Conservation (phyloP, 2,888 invertebrate genomes). For the Drosophila neoperkinsi region DNA sequence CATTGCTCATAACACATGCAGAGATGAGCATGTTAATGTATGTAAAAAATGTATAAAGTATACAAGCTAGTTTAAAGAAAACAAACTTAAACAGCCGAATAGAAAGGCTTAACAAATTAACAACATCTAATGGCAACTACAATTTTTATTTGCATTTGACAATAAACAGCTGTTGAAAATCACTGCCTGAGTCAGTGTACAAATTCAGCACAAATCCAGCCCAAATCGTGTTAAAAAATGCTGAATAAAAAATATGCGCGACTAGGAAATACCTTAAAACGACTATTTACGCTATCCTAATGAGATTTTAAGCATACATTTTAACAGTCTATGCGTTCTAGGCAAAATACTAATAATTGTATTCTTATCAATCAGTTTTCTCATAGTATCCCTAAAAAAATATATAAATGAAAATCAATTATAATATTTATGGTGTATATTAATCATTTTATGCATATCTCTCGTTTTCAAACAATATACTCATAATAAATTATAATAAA, state of each 20-base stretch:
- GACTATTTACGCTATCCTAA: background rate
- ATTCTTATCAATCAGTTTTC: background rate
- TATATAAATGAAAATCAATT: background rate
- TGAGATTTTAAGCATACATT: background rate
- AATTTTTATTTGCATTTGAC: background rate
- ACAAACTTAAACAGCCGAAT: background rate
- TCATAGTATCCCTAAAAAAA: background rate
- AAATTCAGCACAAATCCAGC: background rate
- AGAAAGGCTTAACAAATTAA: background rate
- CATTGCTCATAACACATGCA: conserved; percentile 9
- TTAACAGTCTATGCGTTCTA: too few relatives aligned
- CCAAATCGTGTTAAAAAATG: background rate
- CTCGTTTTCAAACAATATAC: background rate
- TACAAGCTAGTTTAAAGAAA: background rate
- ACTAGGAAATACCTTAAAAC: background rate
- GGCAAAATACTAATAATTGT: background rate
- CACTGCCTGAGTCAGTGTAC: background rate
- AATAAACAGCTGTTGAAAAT: background rate
- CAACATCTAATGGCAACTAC: background rate
- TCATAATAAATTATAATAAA: background rate
- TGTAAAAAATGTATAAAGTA: background rate
- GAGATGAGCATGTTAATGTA: conserved; percentile 31
- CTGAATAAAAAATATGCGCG: too few relatives aligned
- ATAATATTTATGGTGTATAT: background rate
- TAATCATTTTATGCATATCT: background rate